These are phyloP conservation scores for Helarctos malayanus DNA, from an alignment of 2,797 vertebrate genomes.

Conservation along the genomic window DNA sequence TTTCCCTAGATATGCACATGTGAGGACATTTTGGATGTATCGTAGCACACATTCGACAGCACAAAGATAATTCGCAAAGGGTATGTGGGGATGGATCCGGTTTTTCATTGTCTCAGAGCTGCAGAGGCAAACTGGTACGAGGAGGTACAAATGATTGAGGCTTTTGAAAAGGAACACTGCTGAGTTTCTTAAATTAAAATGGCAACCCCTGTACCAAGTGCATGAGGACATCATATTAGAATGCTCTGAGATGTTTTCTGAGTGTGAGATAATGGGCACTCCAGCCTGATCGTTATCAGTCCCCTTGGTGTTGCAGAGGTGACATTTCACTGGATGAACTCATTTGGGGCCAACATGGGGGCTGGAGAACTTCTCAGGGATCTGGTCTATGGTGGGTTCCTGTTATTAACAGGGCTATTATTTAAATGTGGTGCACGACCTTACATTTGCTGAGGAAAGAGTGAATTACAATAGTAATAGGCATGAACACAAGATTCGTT, in stretches of 20 bases:
- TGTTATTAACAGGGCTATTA: neutral
- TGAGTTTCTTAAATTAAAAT: neutral
- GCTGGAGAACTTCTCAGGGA: neutral
- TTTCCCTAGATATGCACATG: rapidly evolving
- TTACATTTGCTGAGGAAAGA: neutral
- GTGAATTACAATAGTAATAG: neutral
- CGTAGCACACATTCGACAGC: rapidly evolving
- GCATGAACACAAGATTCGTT: neutral
- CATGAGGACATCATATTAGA: neutral
- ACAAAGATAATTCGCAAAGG: neutral
- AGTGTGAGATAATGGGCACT: too few relatives aligned
- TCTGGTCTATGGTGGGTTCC: neutral
- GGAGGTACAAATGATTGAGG: neutral
- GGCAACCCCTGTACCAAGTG: neutral
- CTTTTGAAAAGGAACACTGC: neutral
- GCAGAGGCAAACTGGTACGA: neutral
- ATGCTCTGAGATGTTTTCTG: neutral
- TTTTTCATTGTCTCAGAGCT: neutral
- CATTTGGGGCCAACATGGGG: rapidly evolving
- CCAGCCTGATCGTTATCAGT: too few relatives aligned
- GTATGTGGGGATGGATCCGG: neutral
- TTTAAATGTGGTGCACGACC: neutral
- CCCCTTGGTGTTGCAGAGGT: too few relatives aligned
- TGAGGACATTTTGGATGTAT: rapidly evolving
- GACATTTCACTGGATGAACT: neutral